phyloP scores from a whole-genome alignment of 2,888 invertebrate species.

The Ligdia adustata region DNA sequence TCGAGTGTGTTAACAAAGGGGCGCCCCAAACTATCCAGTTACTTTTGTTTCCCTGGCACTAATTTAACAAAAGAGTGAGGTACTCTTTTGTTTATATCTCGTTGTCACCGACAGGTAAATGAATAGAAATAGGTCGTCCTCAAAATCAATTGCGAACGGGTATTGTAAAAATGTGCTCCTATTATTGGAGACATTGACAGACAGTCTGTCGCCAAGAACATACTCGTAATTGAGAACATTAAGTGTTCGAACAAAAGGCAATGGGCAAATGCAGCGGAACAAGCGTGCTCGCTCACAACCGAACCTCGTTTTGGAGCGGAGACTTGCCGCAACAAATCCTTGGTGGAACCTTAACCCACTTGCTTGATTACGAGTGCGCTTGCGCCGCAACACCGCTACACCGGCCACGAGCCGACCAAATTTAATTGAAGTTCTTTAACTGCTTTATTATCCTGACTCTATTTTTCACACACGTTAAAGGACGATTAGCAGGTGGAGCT shows the following conservation, averaged over 20 bases:
- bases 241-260: slow-evolving; percentile 56
- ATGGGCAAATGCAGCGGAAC: slow-evolving; percentile 78
- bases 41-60: slow-evolving; percentile 74
- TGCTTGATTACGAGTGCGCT: slow-evolving; percentile 80
- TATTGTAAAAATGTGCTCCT: slow-evolving; percentile 45
- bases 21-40: slow-evolving; percentile 71
- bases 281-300: slow-evolving; percentile 76
- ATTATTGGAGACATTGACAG: slow-evolving; percentile 56
- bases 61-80: slow-evolving; percentile 76
- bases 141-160: slow-evolving; percentile 29
- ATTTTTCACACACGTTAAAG: slow-evolving; percentile 13
- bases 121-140: slow-evolving; percentile 46
- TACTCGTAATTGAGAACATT: slow-evolving; percentile 53
- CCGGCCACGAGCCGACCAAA: slow-evolving; percentile 37
- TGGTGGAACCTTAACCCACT: slow-evolving; percentile 83
- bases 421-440: slow-evolving; percentile 56
- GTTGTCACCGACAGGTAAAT: slow-evolving; percentile 63
- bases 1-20: slow-evolving; percentile 64
- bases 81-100: slow-evolving; percentile 55
- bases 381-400: slow-evolving; percentile 37
- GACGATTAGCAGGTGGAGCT: slow-evolving; percentile 51
- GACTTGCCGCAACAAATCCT: slow-evolving; percentile 84
- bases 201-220: slow-evolving; percentile 55
- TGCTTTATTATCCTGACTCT: slow-evolving; percentile 51
- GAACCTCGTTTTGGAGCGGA: slow-evolving; percentile 80